A percentile compares a stretch with the other conserved stretches of the same genome.
Evolutionary conservation across 2,797 vertebrate genomes (phyloP).

Genomic region (Bovichtus diacanthus): DNA sequence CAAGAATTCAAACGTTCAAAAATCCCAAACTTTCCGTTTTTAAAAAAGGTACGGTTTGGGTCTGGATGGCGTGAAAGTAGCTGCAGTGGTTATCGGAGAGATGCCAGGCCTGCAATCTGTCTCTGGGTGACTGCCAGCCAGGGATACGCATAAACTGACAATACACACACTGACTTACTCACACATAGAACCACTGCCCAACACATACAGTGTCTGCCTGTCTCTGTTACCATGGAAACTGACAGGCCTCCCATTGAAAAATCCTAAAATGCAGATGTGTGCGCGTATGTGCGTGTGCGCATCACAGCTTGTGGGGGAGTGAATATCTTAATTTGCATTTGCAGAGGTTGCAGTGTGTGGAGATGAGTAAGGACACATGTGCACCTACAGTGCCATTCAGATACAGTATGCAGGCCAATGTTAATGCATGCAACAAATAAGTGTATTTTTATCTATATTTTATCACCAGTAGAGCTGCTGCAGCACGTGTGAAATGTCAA

Average conservation of each 20-base stretch:
- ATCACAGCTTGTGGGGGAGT: conserved; percentile 49
- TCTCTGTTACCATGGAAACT: conserved; percentile 86
- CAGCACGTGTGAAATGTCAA: conserved; percentile 7
- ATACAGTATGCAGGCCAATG: conserved; percentile 16
- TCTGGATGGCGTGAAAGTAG: conserved; percentile 58
- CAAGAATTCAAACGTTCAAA: not conserved
- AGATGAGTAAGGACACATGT: conserved; percentile 50
- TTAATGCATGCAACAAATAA: conserved; percentile 12
- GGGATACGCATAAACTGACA: conserved; percentile 67
- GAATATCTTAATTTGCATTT: conserved; percentile 61
- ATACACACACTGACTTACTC: conserved; percentile 58
- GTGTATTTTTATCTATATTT: conserved; percentile 11
- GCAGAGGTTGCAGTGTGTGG: conserved; percentile 37
- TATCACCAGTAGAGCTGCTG: not conserved
- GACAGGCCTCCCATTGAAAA: conserved; percentile 84
- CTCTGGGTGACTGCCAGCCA: conserved; percentile 72
- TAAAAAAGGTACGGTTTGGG: conserved; percentile 45
- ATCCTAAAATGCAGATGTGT: conserved; percentile 62
- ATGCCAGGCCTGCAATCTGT: conserved; percentile 76
- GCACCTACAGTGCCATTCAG: conserved; percentile 48
- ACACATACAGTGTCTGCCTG: conserved; percentile 67
- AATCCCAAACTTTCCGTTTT: conserved; percentile 28
- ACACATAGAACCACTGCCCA: conserved; percentile 43
- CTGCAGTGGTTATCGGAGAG: conserved; percentile 65
- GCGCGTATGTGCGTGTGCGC: conserved; percentile 24